Percentiles rank a stretch among this genome's conserved stretches.
phyloP scores from a whole-genome alignment of 1,140 invertebrate species.

The Halictus rubicundus region DNA sequence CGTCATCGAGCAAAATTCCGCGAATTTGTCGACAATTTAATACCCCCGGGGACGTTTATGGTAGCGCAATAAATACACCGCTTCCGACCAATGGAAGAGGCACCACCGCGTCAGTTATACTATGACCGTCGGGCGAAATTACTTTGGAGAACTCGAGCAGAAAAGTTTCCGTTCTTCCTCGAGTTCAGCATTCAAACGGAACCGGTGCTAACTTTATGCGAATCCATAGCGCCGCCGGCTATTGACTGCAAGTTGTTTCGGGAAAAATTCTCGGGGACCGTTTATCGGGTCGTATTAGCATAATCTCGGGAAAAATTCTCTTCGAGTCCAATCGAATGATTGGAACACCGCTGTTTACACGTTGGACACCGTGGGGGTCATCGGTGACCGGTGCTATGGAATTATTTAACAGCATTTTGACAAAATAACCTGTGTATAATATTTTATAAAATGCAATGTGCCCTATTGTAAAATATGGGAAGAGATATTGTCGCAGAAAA shows the following conservation, averaged over 20 bases:
- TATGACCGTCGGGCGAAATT: conserved; percentile 21
- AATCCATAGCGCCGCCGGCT: neutral
- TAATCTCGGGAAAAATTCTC: neutral
- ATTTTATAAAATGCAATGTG: too few species aligned
- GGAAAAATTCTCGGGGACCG: neutral
- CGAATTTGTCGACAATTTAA: conserved; percentile 62
- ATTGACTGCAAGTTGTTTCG: neutral
- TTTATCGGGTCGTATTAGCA: neutral
- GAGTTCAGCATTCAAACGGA: conserved; percentile 17
- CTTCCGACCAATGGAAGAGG: conserved; percentile 33
- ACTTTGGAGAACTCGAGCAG: conserved; percentile 18
- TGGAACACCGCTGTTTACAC: too few species aligned
- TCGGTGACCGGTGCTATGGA: too few species aligned
- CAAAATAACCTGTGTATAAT: too few species aligned
- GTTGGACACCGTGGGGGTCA: too few species aligned
- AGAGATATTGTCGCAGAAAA: too few species aligned
- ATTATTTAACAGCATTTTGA: too few species aligned
- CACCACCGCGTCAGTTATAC: conserved; percentile 33
- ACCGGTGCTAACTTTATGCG: neutral
- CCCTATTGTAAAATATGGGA: too few species aligned
- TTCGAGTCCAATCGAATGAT: neutral
- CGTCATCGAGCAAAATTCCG: conserved; percentile 46
- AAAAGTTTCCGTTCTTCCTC: conserved; percentile 7
- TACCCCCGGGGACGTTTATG: conserved; percentile 57
- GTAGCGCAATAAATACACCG: conserved; percentile 59